These are phyloP conservation scores for Coenonympha glycerion DNA, from an alignment of 2,888 invertebrate species.

Conservation along the genomic window DNA sequence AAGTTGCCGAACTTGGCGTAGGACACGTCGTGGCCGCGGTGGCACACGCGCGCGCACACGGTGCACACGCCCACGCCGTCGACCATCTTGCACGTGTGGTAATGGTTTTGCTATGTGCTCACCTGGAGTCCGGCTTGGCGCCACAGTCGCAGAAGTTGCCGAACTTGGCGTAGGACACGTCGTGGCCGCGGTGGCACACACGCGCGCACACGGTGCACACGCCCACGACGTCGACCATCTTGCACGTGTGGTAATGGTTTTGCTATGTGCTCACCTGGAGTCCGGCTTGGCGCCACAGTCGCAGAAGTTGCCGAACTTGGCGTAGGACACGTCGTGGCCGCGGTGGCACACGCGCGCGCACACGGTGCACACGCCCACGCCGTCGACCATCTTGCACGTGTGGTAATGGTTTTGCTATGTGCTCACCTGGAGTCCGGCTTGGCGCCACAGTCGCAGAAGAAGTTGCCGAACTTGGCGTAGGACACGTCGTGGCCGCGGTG, in stretches of 20 bases:
- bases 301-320: conserved; percentile 99
- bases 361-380: conserved; percentile 97
- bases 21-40: conserved; percentile 94
- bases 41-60: conserved; percentile 97
- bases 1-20: conserved; percentile 99
- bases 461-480: conserved; percentile 98
- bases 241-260: conserved; percentile 99
- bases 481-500: conserved; percentile 96
- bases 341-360: conserved; percentile 98
- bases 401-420: conserved; percentile 99
- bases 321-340: conserved; percentile 96
- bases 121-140: no score
- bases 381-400: conserved; percentile 98
- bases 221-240: conserved; percentile 98
- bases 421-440: no score
- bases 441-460: no score
- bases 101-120: no score
- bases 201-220: conserved; percentile 98
- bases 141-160: no score
- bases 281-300: no score
- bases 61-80: conserved; percentile 99
- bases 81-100: conserved; percentile 98
- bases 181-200: conserved; percentile 97
- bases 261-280: no score
- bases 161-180: conserved; percentile 96